These are phyloP conservation scores for Cossypha polioptera DNA, from an alignment of 2,797 vertebrate genomes.

Conservation along the genomic window DNA sequence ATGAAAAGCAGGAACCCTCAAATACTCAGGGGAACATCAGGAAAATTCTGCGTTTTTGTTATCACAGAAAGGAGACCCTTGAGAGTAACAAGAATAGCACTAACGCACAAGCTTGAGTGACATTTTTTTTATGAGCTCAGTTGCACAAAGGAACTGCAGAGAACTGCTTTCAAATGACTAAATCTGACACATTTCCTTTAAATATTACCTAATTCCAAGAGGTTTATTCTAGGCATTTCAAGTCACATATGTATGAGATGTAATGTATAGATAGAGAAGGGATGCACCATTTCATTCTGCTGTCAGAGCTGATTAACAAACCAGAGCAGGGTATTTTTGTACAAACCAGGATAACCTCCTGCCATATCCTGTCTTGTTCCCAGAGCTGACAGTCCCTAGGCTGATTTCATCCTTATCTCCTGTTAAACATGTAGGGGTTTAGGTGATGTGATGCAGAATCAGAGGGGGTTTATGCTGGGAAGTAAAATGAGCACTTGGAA, in stretches of 20 bases:
- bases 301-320: conserved; percentile 38
- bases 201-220: conserved; percentile 11
- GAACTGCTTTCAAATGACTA: neutral
- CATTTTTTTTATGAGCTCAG: conserved; percentile 29
- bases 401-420: conserved; percentile 64
- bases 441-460: conserved; percentile 55
- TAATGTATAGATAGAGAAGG: neutral
- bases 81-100: conserved; percentile 36
- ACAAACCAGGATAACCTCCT: conserved; percentile 52
- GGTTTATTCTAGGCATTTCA: conserved; percentile 27
- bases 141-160: neutral
- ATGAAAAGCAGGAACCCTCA: neutral
- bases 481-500: conserved; percentile 24
- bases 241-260: neutral
- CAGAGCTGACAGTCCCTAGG: conserved; percentile 25
- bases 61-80: conserved; percentile 6
- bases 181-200: conserved; percentile 17
- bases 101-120: conserved; percentile 39
- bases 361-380: conserved; percentile 49
- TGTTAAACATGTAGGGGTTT: conserved; percentile 32
- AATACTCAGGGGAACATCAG: neutral
- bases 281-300: neutral
- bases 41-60: neutral
- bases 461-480: neutral
- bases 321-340: conserved; percentile 54